Conservation (phyloP, 2,888 invertebrate genomes). For the Odontocolon sp. region DNA sequence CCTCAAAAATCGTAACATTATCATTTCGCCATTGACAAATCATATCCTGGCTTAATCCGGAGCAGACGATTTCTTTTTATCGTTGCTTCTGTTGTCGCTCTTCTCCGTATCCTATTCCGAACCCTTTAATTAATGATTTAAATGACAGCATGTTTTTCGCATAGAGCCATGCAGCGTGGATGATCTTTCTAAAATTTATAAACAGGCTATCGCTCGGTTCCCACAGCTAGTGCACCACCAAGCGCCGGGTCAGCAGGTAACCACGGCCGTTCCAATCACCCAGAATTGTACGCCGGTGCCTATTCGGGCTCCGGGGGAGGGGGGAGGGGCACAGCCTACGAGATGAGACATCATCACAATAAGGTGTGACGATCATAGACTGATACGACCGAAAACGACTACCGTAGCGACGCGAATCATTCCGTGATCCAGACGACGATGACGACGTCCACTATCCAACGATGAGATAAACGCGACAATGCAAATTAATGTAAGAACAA, state of each 20-base stretch:
- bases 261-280: conserved; percentile 81
- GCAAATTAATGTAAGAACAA: conserved; percentile 22
- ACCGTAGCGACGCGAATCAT: conserved; percentile 67
- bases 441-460: conserved; percentile 11
- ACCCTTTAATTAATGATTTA: conserved; percentile 15
- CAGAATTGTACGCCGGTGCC: conserved; percentile 88
- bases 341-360: conserved; percentile 87
- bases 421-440: conserved; percentile 61
- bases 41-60: conserved; percentile 44
- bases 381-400: conserved; percentile 63
- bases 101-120: conserved; percentile 61
- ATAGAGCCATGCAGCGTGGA: conserved; percentile 60
- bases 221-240: conserved; percentile 81
- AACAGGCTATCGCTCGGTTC: conserved; percentile 80
- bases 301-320: conserved; percentile 83
- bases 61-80: conserved; percentile 60
- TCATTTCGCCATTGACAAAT: conserved; percentile 34
- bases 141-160: conserved; percentile 39
- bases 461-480: conserved; percentile 38
- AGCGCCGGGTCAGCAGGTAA: conserved; percentile 81
- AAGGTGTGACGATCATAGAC: conserved; percentile 84
- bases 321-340: conserved; percentile 84
- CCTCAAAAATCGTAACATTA: conserved; percentile 2
- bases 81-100: conserved; percentile 39
- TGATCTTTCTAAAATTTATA: conserved; percentile 68